Base-by-base conservation (phyloP, 2,888 invertebrate species). In the Athrips mouffetella region DNA sequence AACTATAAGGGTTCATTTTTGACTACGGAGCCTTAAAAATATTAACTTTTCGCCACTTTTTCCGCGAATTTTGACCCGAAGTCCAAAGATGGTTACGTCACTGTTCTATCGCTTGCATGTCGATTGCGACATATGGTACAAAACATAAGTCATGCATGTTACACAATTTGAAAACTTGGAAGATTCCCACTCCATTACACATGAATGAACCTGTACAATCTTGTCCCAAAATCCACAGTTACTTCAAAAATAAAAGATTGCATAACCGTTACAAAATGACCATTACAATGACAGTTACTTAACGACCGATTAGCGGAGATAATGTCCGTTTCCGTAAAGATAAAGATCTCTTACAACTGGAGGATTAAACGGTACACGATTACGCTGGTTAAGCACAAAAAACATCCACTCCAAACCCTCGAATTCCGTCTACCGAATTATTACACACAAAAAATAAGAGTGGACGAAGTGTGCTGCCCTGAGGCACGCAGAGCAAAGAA, bases 281-380 rank as follows among this genome's bases (percentile, higher is more conserved):
- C 5, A 42, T 29, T 27, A n/a, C n/a, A 25, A 16, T 2, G 23
- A 27, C 33, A 15, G 15, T 59, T 54, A 57, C 61, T 37, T 53
- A 58, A 73, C 75, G 72, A 72, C 66, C 71, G 71, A 76, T 77
- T 74, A 71, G 64, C 67, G 63, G 59, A 56, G 64, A 69, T 70
- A 65, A 67, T 63, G 62, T 67, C 73, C 67, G 73, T 75, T 79
- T 73, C 73, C 72, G 71, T 70, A 62, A 56, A 69, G 72, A 74
- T 67, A 72, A 80, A 70, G 62, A 70, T 68, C 69, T 69, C 61
- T 59, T 57, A 76, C 70, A 15, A 41, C 65, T 15, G 18, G 59
- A 63, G 70, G 76, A 80, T 80, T 80, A 78, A 78, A 76, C 78
- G 76, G 80, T 80, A 79, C 73, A 73, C 65, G 62, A 57, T 55